These are phyloP conservation scores for Microtus oregoni DNA, from an alignment of 2,113 vertebrate genomes.

Conservation along the genomic window DNA sequence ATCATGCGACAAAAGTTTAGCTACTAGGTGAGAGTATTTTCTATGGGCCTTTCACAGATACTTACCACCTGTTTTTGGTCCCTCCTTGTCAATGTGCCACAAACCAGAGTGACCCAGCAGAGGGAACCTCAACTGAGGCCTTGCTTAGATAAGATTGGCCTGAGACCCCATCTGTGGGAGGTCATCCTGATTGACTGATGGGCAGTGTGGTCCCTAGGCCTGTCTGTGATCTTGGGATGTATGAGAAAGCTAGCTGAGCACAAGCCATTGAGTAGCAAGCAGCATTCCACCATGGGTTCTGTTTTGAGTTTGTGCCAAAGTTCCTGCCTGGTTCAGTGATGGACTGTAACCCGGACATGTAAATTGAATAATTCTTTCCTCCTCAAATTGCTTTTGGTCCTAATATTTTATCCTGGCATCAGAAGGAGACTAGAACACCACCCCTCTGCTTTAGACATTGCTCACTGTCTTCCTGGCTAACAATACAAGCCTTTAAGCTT, in stretches of 20 bases:
- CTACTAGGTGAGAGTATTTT: background rate
- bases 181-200: background rate
- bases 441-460: too few relatives aligned
- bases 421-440: background rate
- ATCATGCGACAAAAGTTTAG: background rate
- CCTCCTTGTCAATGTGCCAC: background rate
- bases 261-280: background rate
- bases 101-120: background rate
- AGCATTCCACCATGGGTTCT: background rate
- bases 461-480: background rate
- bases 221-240: background rate
- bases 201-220: background rate
- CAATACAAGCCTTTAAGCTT: background rate
- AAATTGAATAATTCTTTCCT: background rate
- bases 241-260: background rate
- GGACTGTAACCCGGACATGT: background rate
- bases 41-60: background rate
- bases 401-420: background rate
- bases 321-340: background rate
- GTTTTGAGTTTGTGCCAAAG: background rate
- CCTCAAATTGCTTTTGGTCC: background rate
- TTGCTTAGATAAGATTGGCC: background rate
- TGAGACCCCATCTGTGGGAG: background rate
- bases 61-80: background rate
- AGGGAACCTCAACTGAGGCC: background rate